phyloP scores from a whole-genome alignment of 2,113 vertebrate genomes.

The Okapia johnstoni region DNA sequence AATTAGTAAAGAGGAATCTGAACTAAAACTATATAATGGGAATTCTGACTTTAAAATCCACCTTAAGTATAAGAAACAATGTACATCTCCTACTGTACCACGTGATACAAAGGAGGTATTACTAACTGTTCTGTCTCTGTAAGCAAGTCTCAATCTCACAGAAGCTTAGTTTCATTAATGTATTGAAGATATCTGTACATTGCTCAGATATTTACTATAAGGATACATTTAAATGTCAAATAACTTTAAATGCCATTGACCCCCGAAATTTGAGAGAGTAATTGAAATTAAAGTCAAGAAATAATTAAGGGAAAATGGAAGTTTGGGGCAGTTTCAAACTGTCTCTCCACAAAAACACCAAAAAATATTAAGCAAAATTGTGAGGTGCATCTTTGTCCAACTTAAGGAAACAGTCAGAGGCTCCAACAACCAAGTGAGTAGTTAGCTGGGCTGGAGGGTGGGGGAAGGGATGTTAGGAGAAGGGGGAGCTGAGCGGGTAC shows the following conservation, averaged over 20 bases:
- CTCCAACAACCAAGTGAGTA: neutral
- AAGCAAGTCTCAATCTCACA: neutral
- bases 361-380: neutral
- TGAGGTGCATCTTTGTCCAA: neutral
- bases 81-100: neutral
- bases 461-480: neutral
- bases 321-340: neutral
- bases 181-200: neutral
- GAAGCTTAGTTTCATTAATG: neutral
- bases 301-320: neutral
- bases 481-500: rapidly evolving
- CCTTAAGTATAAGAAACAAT: neutral
- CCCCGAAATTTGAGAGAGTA: neutral
- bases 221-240: neutral
- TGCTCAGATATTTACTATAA: neutral
- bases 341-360: neutral
- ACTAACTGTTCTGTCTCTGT: neutral
- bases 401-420: neutral
- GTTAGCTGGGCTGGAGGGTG: no score
- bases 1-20: neutral
- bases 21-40: neutral
- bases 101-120: neutral
- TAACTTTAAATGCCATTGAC: neutral
- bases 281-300: neutral
- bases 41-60: neutral